These are phyloP conservation scores for Papilio protenor DNA, from an alignment of 2,888 invertebrate species.

Conservation along the genomic window DNA sequence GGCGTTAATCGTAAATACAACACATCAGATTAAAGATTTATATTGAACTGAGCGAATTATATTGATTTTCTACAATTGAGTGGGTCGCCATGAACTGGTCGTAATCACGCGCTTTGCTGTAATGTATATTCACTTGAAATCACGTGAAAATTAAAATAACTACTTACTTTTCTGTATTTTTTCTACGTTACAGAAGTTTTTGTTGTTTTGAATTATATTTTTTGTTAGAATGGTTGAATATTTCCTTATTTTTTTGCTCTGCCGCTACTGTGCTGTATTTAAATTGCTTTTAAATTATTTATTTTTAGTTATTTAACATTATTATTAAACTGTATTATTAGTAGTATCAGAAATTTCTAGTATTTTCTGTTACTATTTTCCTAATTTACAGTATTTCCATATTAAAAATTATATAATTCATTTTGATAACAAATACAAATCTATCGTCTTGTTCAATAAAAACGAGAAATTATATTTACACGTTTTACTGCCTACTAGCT, in stretches of 20 bases:
- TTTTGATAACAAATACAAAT: too few species aligned
- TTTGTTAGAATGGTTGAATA: neutral
- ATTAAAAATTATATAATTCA: too few species aligned
- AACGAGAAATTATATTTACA: too few species aligned
- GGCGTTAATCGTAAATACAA: constrained; percentile 13
- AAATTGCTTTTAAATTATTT: too few species aligned
- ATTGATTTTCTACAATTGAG: constrained; percentile 18
- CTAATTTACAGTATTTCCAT: too few species aligned
- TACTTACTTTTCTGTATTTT: constrained; percentile 16
- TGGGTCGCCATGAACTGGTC: constrained; percentile 10
- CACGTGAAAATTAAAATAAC: constrained; percentile 39
- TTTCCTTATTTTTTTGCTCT: neutral
- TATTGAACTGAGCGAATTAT: constrained; percentile 28
- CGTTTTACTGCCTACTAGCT: too few species aligned
- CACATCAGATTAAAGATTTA: constrained; percentile 11
- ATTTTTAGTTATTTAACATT: too few species aligned
- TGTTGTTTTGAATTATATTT: neutral
- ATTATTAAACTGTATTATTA: too few species aligned
- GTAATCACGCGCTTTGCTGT: constrained; percentile 19
- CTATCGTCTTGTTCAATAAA: too few species aligned
- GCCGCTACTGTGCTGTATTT: neutral
- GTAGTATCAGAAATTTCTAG: too few species aligned
- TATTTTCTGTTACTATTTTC: too few species aligned
- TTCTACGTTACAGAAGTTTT: constrained; percentile 6
- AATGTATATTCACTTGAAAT: constrained; percentile 1